Conservation (phyloP, 2,113 vertebrate species). For the Sphaerodactylus townsendi region DNA sequence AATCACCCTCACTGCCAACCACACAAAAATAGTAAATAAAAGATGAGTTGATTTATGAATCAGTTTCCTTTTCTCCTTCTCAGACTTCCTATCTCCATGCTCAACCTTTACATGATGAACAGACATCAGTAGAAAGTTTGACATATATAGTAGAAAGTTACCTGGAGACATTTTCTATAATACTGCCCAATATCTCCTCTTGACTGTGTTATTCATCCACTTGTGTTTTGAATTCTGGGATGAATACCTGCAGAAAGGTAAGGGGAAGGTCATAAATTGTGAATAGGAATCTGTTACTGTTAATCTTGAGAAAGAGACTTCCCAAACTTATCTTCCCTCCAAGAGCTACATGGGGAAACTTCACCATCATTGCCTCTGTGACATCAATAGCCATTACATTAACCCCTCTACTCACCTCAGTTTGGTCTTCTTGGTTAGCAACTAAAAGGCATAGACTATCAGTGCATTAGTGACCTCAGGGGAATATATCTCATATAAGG, state of each 20-base stretch:
- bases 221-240: not conserved
- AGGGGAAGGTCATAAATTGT: too few relatives aligned
- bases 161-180: not conserved
- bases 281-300: not conserved
- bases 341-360: not conserved
- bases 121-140: not conserved
- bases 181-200: not conserved
- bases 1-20: not conserved
- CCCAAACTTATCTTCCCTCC: not conserved
- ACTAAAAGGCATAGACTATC: not conserved
- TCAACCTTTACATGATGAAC: slow-evolving; percentile 16
- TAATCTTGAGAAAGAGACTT: not conserved
- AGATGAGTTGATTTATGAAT: not conserved
- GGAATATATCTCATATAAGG: too few relatives aligned
- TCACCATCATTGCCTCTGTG: not conserved
- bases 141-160: not conserved
- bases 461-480: too few relatives aligned
- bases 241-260: not conserved
- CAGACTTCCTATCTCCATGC: not conserved
- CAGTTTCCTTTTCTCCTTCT: not conserved
- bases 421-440: not conserved
- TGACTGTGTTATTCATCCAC: too few relatives aligned
- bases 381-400: not conserved
- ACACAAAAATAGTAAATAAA: not conserved
- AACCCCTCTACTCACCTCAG: not conserved